These are phyloP conservation scores for Onthophagus taurus DNA, from an alignment of 1,140 invertebrate species.

Conservation along the genomic window DNA sequence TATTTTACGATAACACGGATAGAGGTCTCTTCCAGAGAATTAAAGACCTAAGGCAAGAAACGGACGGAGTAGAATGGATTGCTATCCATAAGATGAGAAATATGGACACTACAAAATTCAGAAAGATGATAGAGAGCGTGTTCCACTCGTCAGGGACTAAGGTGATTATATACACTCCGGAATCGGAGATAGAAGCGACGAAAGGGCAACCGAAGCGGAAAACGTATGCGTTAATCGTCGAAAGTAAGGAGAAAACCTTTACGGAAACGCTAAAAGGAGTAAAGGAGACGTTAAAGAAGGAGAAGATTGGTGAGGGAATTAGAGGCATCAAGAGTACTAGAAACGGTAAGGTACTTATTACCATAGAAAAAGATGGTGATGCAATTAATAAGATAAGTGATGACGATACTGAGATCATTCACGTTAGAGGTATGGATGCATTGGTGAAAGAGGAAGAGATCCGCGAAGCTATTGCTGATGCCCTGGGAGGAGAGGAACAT, in stretches of 20 bases:
- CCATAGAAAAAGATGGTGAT: slow-evolving; percentile 5
- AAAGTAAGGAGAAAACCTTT: not conserved
- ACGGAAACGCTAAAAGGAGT: not conserved
- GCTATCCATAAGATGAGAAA: slow-evolving; percentile 2
- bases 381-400: not conserved
- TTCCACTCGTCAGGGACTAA: not conserved
- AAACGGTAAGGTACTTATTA: slow-evolving; percentile 15
- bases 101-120: not conserved
- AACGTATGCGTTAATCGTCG: not conserved
- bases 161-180: not conserved
- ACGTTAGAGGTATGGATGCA: slow-evolving; percentile 11
- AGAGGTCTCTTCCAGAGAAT: slow-evolving; percentile 8
- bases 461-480: not conserved
- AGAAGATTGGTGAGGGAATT: not conserved
- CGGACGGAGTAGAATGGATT: not conserved
- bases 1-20: not conserved
- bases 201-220: not conserved
- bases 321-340: slow-evolving; percentile 6
- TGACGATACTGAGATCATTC: not conserved
- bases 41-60: slow-evolving; percentile 2
- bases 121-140: not conserved
- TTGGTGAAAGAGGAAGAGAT: slow-evolving; percentile 4
- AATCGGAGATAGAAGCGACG: not conserved
- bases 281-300: too few relatives aligned
- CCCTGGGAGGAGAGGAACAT: not conserved